Conservation (phyloP, 2,797 vertebrate genomes). For the Dromococcyx pavoninus region DNA sequence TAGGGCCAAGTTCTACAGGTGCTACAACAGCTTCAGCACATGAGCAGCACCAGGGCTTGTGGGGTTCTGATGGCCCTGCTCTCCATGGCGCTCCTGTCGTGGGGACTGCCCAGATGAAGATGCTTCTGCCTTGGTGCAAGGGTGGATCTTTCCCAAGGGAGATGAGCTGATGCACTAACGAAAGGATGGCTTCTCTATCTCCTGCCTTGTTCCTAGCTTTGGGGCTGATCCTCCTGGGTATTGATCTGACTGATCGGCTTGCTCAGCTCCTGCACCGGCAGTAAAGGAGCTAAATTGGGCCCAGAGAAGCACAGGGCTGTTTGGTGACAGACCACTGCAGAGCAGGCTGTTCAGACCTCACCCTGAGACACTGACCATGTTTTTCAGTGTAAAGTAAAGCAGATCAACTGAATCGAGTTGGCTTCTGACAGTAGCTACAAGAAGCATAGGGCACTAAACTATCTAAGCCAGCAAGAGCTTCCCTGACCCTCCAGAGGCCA, state of each 20-base stretch:
- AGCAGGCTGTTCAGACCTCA: background rate
- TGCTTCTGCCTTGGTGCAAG: background rate
- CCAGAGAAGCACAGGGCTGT: background rate
- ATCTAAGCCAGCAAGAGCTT: background rate
- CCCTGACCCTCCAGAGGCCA: background rate
- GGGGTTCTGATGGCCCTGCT: background rate
- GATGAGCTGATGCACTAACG: fast-evolving
- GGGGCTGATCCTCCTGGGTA: background rate
- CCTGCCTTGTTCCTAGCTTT: background rate
- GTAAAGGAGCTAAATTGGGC: background rate
- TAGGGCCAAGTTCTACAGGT: background rate
- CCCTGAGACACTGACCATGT: background rate
- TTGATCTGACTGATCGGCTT: background rate
- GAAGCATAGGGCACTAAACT: background rate
- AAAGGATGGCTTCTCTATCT: background rate
- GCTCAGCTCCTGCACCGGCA: background rate
- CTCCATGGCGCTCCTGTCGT: fast-evolving
- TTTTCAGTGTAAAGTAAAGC: background rate
- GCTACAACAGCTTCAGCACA: background rate
- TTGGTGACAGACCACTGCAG: background rate
- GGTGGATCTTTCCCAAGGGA: background rate
- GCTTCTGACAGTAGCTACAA: background rate
- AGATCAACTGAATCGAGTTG: background rate
- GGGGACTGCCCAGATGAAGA: background rate
- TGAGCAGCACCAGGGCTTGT: background rate